phyloP scores from a whole-genome alignment of 2,888 invertebrate species.

The Rhopalosiphum nymphaeae region DNA sequence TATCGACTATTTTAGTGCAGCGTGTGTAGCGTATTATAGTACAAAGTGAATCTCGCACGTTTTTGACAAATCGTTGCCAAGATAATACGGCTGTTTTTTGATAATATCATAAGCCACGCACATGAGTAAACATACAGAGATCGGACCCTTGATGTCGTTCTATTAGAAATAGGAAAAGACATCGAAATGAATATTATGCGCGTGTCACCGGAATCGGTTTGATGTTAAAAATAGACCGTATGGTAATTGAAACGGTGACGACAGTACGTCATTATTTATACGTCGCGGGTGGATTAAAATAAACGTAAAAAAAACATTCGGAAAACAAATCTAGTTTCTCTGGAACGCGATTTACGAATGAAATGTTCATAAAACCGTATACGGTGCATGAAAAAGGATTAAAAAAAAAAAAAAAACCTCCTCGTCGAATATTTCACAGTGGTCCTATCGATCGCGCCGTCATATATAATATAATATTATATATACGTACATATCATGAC shows the following conservation, averaged over 20 bases:
- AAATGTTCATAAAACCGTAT: background rate
- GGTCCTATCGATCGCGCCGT: background rate
- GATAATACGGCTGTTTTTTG: slow-evolving; percentile 16
- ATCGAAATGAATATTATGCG: background rate
- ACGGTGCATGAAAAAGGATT: background rate
- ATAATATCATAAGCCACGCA: slow-evolving; percentile 31
- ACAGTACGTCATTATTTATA: slow-evolving; percentile 28
- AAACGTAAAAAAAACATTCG: background rate
- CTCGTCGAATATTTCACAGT: background rate
- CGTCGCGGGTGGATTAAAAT: slow-evolving; percentile 8
- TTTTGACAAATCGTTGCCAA: slow-evolving; percentile 41
- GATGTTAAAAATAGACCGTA: slow-evolving; percentile 44
- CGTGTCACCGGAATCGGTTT: slow-evolving; percentile 46
- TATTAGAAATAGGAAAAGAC: background rate
- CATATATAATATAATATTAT: background rate
- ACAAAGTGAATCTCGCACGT: background rate
- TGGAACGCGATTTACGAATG: background rate
- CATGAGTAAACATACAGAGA: slow-evolving; percentile 18
- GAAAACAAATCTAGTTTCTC: background rate
- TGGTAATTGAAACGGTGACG: slow-evolving; percentile 41
- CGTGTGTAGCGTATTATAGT: background rate
- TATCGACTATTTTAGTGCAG: slow-evolving; percentile 6
- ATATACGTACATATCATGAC: background rate
- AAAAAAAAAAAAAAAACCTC: background rate
- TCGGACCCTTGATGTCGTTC: background rate